Evolutionary conservation across 2,113 vertebrate genomes (phyloP).

Genomic region (Zosterops borbonicus): DNA sequence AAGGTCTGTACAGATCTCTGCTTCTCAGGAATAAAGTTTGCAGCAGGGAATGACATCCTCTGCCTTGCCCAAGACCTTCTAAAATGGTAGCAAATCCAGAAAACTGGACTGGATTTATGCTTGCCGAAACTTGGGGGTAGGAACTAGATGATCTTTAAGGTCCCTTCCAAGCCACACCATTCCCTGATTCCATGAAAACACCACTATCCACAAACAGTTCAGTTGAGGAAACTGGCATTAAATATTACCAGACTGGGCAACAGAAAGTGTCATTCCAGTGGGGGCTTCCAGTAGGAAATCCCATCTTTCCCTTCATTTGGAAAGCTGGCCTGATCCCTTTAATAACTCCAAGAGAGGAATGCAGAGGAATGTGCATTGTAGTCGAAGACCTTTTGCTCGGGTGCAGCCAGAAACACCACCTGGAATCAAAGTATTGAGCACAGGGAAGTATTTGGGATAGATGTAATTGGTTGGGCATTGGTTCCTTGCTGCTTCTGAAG

Average conservation of each 20-base stretch:
- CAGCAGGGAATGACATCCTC: background rate
- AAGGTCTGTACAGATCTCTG: slow-evolving; percentile 74
- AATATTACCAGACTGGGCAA: background rate
- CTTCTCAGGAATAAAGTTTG: background rate
- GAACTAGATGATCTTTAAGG: background rate
- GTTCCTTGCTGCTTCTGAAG: background rate
- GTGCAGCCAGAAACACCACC: background rate
- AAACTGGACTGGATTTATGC: background rate
- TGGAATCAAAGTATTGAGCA: background rate
- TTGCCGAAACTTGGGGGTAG: background rate
- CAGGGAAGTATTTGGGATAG: background rate
- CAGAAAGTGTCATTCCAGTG: background rate
- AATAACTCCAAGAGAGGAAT: background rate
- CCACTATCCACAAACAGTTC: background rate
- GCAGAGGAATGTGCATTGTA: background rate
- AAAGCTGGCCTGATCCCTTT: background rate
- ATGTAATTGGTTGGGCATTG: background rate
- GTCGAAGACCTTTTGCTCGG: background rate
- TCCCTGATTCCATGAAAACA: background rate
- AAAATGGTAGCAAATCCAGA: background rate
- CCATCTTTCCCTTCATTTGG: background rate
- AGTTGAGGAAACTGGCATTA: background rate
- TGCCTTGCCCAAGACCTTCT: background rate
- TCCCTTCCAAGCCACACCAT: background rate
- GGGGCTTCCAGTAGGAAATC: background rate